Evolutionary conservation across 2,888 invertebrate genomes (phyloP), one percentile per base, ranked within the genome.

Genomic region (Tetragnatha montana): DNA sequence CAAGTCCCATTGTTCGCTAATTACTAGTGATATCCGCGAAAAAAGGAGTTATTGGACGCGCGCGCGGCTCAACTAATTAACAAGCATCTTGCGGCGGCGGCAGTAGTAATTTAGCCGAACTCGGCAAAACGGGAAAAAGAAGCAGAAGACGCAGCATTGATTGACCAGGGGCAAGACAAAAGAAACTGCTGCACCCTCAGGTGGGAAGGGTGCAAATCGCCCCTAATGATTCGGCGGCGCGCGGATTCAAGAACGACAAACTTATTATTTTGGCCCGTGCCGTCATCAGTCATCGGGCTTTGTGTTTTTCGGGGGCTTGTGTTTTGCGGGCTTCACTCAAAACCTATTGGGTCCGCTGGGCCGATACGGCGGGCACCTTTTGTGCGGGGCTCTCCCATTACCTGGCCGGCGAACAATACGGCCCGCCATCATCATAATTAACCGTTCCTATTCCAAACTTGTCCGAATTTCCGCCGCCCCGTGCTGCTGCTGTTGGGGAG

Each of bases 351-450:
- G 47, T 49, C 74, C 70, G n/a, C n/a, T n/a, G 78, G 87, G 78
- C 84, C 68, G 60, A 69, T 75, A 47, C n/a, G 76, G 81, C 47
- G 80, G 74, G 75, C 82, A 71, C 82, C 73, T n/a, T 85, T 85
- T 81, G 81, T 85, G 21, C 51, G 51, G 21, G 17, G 60, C 69
- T 83, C 74, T 83, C 85, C 85, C 76, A 81, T 85, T 89, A 89
- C 89, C 89, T 89, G 89, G 89, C 78, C 75, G 81, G 35, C 81
- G 79, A 90, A 90, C 86, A 90, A 90, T 87, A 90, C 80, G 81
- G 75, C 76, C 75, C 89, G 84, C 86, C 89, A 85, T 90, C 89
- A 90, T 90, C 89, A 90, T 90, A 90, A 90, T 90, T 90, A 90
- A 87, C 89, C 78, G 86, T 81, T 86, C 82, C 89, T 90, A 87